These are phyloP conservation scores for Proterorhinus semilunaris DNA, from an alignment of 2,113 vertebrate genomes.

Conservation along the genomic window DNA sequence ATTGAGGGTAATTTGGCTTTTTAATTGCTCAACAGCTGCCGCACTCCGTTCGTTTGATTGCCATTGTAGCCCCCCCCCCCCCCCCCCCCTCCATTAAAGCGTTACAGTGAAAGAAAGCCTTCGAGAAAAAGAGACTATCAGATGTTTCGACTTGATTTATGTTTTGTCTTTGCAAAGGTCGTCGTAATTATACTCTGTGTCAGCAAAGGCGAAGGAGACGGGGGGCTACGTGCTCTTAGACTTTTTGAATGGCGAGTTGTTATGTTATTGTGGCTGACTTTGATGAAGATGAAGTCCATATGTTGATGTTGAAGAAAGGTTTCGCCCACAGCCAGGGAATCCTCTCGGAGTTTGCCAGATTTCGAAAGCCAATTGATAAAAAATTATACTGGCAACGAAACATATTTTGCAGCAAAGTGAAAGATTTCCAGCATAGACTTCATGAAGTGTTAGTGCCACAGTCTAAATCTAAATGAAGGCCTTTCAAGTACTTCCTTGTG, in stretches of 20 bases:
- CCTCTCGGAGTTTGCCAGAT: slow-evolving; percentile 18
- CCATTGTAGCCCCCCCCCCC: slow-evolving; percentile 76
- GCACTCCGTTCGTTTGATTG: slow-evolving; percentile 72
- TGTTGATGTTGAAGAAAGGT: slow-evolving; percentile 18
- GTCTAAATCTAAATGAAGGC: too few species aligned
- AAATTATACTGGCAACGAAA: not conserved
- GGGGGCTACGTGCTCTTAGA: slow-evolving; percentile 25
- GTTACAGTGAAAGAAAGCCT: slow-evolving; percentile 63
- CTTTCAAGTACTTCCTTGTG: too few species aligned
- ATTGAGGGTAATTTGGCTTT: slow-evolving; percentile 81
- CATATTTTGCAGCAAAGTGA: not conserved
- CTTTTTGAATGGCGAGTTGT: slow-evolving; percentile 63
- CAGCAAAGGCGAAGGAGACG: slow-evolving; percentile 60
- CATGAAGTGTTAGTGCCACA: not conserved
- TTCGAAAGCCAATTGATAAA: slow-evolving; percentile 33
- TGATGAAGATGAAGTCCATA: slow-evolving; percentile 47
- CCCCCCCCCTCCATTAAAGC: slow-evolving; percentile 72
- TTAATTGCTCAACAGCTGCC: slow-evolving; percentile 81
- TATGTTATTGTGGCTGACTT: slow-evolving; percentile 47
- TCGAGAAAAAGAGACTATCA: slow-evolving; percentile 61
- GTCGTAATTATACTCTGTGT: slow-evolving; percentile 71
- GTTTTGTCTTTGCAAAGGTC: slow-evolving; percentile 72
- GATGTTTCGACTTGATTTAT: slow-evolving; percentile 66
- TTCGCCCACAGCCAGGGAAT: slow-evolving; percentile 21
- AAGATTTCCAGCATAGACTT: not conserved